Evolutionary conservation across 2,797 vertebrate genomes (phyloP), one percentile per base, ranked within the genome.

Genomic region (Lerista edwardsae): DNA sequence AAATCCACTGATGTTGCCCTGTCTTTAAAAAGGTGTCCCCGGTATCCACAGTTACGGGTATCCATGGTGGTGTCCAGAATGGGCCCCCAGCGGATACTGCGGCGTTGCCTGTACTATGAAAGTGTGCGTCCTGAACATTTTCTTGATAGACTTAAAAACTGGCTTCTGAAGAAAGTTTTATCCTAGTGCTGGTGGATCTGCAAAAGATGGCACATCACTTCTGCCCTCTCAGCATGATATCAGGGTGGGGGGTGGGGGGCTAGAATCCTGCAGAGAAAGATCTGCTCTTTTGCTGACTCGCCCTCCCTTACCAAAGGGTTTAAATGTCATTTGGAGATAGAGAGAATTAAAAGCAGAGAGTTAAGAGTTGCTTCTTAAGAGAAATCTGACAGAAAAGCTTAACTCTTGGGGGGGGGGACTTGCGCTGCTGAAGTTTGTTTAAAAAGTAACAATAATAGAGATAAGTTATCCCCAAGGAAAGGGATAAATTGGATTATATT

Each of bases 251-350:
- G 12, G 8, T 5, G 27, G 2, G 39, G 76, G 7, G 29, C 27
- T 9, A 29, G 57, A 75, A 69, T 72, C 79, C 71, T 84, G 73
- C 81, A 29, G 76, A 75, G 61, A 55, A 0, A 0, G 29, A n/a
- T 36, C 73, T 71, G 74, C 47, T 44, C 74, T 90, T 82, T 19
- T 90, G 74, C 91, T 93, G 84, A 87, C 77, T 90, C 71, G 68
- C 1, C 85, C 8, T 65, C 34, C 29, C 47, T 64, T 31, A 15
- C 69, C 23, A 10, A 91, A 76, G 34, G 41, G 41, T 72, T 62
- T 73, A 86, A 79, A 77, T 86, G 86, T 87, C 87, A 91, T 85
- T 86, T 79, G 55, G 15, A 2, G 77, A 17, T 21, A 65, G 84
- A 84, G 44, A 39, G 74, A 89, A 91, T 68, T 76, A 77, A 79